Base-by-base conservation (phyloP, 2,888 invertebrate species). In the Synanthedon andrenaeformis region DNA sequence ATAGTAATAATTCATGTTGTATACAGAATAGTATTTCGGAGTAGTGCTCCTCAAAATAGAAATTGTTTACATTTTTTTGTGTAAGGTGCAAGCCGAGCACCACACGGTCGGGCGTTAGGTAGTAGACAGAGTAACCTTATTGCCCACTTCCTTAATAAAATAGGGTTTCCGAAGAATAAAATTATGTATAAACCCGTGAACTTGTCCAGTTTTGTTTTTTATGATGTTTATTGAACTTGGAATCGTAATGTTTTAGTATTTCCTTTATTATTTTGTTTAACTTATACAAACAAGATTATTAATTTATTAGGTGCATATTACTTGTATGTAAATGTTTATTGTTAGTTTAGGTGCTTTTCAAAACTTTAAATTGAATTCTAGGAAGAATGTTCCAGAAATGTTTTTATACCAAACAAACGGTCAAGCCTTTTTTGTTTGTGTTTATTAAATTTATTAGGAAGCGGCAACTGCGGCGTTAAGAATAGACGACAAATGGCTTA, bases 111-210 rank as follows among this genome's bases (percentile, higher is more conserved):
- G 59, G 69, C 50, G 52, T 54, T 78, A 79, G 78, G 79, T 79
- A 81, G 78, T 68, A 65, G 63, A 58, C 64, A 60, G 69, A 66
- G 69, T 71, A 73, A 74, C 73, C 74, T 70, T 72, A 70, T 73
- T 76, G 74, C 71, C 79, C 77, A 80, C 76, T 82, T 83, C 81
- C 83, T 79, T 67, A 62, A 76, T 75, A 74, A 79, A 81, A 72
- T 73, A 67, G 35, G 35, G 35, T 35, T 10, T 35, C 8, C 8
- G 28, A 35, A 35, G 1, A 35, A 8, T 8, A 35, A 35, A 35
- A 35, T 35, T 35, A 35, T 35, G 35, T 35, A 35, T 10, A 35
- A 5, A 35, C 35, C 2, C 35, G 35, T 35, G 35, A 35, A 35
- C 35, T 35, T 35, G 35, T 35, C 35, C 35, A 35, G 35, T 35